These are phyloP conservation scores for Limnephilus marmoratus DNA, from an alignment of 2,888 invertebrate genomes.

Conservation along the genomic window DNA sequence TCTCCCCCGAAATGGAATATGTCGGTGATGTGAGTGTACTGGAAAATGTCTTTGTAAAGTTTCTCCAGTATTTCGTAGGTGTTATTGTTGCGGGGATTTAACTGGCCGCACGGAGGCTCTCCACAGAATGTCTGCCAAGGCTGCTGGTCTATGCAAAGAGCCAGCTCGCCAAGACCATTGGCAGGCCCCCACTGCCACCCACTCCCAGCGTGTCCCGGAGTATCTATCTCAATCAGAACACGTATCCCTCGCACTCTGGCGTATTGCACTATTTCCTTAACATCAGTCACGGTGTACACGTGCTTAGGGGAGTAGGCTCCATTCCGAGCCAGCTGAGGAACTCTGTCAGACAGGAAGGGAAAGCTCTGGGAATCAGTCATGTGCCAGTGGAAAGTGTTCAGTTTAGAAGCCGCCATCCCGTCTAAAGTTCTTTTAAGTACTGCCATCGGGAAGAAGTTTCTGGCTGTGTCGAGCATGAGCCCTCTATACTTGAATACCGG, in stretches of 20 bases:
- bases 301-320: constrained; percentile 92
- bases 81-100: constrained; percentile 89
- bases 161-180: constrained; percentile 86
- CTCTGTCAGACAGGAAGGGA: constrained; percentile 87
- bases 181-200: constrained; percentile 91
- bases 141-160: constrained; percentile 88
- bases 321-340: constrained; percentile 87
- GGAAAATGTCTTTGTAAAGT: constrained; percentile 85
- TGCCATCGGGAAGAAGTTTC: constrained; percentile 90
- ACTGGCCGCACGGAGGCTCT: constrained; percentile 91
- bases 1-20: constrained; percentile 91
- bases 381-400: constrained; percentile 97
- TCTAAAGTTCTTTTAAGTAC: constrained; percentile 86
- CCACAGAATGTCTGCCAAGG: constrained; percentile 90
- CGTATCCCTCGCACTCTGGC: constrained; percentile 90
- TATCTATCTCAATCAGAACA: constrained; percentile 92
- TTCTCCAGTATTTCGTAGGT: constrained; percentile 85
- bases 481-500: constrained; percentile 90
- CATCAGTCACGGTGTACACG: constrained; percentile 84
- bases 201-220: constrained; percentile 92
- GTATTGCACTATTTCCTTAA: constrained; percentile 85
- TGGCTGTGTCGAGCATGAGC: constrained; percentile 91
- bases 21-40: constrained; percentile 86
- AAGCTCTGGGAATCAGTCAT: constrained; percentile 95
- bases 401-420: constrained; percentile 92